phyloP scores from a whole-genome alignment of 2,113 vertebrate genomes.

The Trinectes maculatus region DNA sequence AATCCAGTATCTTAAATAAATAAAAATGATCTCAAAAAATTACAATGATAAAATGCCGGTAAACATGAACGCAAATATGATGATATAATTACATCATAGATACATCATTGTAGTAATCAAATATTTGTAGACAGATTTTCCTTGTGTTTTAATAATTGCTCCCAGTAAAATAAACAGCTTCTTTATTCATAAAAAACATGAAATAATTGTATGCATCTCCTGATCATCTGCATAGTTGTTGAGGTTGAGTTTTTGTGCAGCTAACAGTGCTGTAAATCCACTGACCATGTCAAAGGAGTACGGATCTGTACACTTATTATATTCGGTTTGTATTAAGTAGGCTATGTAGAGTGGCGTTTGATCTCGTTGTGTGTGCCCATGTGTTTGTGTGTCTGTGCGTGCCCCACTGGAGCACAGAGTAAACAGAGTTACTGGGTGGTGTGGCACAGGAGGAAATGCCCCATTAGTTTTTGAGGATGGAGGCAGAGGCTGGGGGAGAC shows the following conservation, averaged over 20 bases:
- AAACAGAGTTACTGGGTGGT: conserved; percentile 75
- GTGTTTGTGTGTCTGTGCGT: conserved; percentile 69
- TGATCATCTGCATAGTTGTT: no score
- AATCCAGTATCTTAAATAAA: no score
- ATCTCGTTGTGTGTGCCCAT: conserved; percentile 48
- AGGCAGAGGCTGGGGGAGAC: conserved; percentile 23
- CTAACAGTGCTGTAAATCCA: conserved; percentile 2
- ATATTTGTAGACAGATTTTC: no score
- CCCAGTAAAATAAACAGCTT: no score
- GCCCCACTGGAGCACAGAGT: conserved; percentile 53
- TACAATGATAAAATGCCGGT: not conserved
- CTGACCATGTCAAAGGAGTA: not conserved
- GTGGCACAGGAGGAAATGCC: conserved; percentile 82
- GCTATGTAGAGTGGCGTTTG: conserved; percentile 22
- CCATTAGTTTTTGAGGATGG: conserved; percentile 71
- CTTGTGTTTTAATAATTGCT: no score
- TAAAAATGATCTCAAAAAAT: not conserved
- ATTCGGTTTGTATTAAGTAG: conserved; percentile 23
- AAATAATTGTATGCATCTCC: no score
- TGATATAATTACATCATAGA: no score
- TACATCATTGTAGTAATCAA: no score
- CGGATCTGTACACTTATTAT: conserved; percentile 24
- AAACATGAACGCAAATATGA: not conserved
- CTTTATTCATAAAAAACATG: no score
- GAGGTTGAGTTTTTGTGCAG: no score